These are phyloP conservation scores for Homarus americanus DNA, from an alignment of 1,140 invertebrate genomes.

Conservation along the genomic window DNA sequence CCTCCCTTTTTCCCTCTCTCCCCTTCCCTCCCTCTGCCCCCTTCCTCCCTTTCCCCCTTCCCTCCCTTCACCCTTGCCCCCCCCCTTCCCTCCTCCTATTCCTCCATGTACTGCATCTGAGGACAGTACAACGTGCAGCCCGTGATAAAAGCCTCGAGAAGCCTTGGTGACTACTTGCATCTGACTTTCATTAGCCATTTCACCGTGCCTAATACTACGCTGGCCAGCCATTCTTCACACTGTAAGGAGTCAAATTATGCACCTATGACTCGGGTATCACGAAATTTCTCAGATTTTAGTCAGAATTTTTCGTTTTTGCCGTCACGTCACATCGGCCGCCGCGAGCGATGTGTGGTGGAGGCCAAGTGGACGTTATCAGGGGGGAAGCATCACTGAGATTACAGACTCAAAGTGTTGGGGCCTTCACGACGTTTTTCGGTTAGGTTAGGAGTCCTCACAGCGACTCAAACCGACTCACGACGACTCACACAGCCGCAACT, in stretches of 20 bases:
- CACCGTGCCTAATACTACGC: slow-evolving; percentile 13
- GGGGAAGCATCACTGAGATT: background rate
- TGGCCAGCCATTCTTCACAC: slow-evolving; percentile 31
- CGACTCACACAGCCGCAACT: no score
- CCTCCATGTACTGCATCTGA: background rate
- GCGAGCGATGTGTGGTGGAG: background rate
- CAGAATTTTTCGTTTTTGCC: slow-evolving; percentile 12
- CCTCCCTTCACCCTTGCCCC: background rate
- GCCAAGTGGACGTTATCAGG: background rate
- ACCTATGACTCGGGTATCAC: slow-evolving; percentile 30
- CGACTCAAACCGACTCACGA: no score
- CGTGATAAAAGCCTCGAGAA: background rate
- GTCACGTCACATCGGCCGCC: background rate
- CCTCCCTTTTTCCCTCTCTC: background rate
- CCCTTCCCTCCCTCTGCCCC: background rate
- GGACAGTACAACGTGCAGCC: background rate
- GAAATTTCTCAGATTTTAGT: slow-evolving; percentile 30
- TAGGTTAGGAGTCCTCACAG: background rate
- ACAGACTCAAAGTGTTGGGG: background rate
- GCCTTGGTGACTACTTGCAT: background rate
- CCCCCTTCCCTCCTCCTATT: background rate
- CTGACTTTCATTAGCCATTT: background rate
- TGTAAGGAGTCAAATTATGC: slow-evolving; percentile 35
- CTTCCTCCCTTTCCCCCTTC: background rate
- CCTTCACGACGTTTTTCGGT: background rate